These are phyloP conservation scores for Pseudobourletiella spinata DNA, from an alignment of 1,140 invertebrate genomes.

Conservation along the genomic window DNA sequence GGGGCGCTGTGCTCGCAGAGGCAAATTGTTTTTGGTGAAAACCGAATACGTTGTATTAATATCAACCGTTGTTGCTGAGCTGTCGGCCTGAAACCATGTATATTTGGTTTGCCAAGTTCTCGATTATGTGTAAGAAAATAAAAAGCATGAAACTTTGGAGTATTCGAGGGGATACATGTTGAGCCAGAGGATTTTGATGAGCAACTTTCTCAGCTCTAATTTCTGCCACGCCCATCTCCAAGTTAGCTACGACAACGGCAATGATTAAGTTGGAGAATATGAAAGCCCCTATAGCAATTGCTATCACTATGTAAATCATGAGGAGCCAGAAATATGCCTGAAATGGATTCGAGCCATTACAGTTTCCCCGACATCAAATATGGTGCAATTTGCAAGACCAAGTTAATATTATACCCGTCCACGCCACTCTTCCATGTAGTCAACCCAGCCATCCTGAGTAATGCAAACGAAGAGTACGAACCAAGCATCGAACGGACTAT, in stretches of 20 bases:
- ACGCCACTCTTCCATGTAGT: slow-evolving; percentile 11
- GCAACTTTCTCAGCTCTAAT: slow-evolving; percentile 12
- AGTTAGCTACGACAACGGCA: slow-evolving; percentile 36
- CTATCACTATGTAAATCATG: slow-evolving; percentile 32
- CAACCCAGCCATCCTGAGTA: slow-evolving; percentile 37
- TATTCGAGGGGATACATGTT: too few species aligned
- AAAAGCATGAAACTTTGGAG: too few species aligned
- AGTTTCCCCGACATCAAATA: too few species aligned
- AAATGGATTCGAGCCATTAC: slow-evolving; percentile 1
- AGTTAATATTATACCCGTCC: not conserved
- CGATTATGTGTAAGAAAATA: too few species aligned
- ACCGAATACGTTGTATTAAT: slow-evolving; percentile 11
- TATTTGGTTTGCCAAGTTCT: too few species aligned
- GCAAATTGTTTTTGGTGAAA: slow-evolving; percentile 11
- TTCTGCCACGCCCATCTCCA: slow-evolving; percentile 29
- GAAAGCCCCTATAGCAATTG: slow-evolving; percentile 36
- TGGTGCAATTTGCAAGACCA: too few species aligned
- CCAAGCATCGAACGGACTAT: slow-evolving; percentile 30
- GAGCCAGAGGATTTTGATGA: slow-evolving; percentile 20
- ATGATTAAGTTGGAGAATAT: slow-evolving; percentile 38
- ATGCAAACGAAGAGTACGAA: slow-evolving; percentile 37
- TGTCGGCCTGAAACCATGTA: slow-evolving; percentile 12
- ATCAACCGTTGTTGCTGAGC: slow-evolving; percentile 1
- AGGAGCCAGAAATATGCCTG: slow-evolving; percentile 3
- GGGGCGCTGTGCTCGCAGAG: slow-evolving; percentile 18